Evolutionary conservation across 2,113 vertebrate genomes (phyloP).

Genomic region (Brienomyrus longianalis): DNA sequence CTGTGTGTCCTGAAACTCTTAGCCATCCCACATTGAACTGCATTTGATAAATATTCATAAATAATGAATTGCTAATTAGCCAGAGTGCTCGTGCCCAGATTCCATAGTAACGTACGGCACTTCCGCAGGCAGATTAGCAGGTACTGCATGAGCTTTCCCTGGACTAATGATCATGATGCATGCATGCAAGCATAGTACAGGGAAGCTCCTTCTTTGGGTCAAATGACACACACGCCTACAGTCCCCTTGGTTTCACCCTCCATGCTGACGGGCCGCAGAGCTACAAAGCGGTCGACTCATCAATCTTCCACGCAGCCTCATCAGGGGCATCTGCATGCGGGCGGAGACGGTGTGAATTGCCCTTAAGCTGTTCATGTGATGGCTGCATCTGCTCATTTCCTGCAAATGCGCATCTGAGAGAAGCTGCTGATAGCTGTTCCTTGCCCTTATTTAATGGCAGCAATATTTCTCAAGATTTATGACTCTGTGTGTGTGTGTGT

Average conservation of each 20-base stretch:
- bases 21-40: neutral
- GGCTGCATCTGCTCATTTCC: neutral
- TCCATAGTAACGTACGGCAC: neutral
- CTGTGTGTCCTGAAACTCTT: neutral
- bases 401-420: neutral
- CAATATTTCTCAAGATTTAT: neutral
- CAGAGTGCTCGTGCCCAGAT: neutral
- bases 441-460: neutral
- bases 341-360: neutral
- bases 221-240: neutral
- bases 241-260: neutral
- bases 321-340: neutral
- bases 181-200: neutral
- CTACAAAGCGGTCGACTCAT: neutral
- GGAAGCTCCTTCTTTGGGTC: neutral
- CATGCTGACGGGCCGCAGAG: neutral
- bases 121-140: neutral
- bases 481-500: neutral
- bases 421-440: neutral
- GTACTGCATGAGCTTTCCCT: neutral
- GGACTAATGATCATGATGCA: neutral
- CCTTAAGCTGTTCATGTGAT: neutral
- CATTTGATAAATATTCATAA: neutral
- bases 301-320: neutral
- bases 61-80: neutral